Conservation (phyloP, 37 sponge, comb jelly and placozoan genomes). For the Lycopodina hypogea region DNA sequence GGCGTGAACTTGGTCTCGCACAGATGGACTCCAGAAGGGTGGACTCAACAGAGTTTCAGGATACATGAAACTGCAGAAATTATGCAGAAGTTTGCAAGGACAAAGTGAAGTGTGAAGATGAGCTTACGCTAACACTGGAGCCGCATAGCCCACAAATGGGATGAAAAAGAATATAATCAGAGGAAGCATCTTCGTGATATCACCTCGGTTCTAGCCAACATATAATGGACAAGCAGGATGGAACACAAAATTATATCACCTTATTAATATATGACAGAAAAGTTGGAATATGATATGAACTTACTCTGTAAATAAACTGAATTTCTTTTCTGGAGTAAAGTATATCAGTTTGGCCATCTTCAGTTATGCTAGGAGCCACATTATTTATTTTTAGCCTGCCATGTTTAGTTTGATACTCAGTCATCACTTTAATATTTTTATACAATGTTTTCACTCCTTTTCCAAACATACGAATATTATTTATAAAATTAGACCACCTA, state of each 20-base stretch:
- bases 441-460: conserved; percentile 7
- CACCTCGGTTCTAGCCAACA: conserved; percentile 32
- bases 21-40: conserved; percentile 46
- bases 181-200: conserved; percentile 59
- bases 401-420: background rate
- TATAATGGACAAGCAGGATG: background rate
- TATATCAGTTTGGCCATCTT: conserved; percentile 11
- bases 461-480: background rate
- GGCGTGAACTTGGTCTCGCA: background rate
- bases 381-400: conserved; percentile 4
- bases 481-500: background rate
- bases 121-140: conserved; percentile 66
- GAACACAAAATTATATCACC: background rate
- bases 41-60: conserved; percentile 49
- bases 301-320: conserved; percentile 32
- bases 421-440: conserved; percentile 4
- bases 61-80: conserved; percentile 51
- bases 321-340: conserved; percentile 16
- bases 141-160: conserved; percentile 69
- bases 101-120: background rate
- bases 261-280: background rate
- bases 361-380: background rate
- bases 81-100: background rate
- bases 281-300: background rate
- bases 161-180: conserved; percentile 55